Base-by-base conservation (phyloP, 2,113 vertebrate genomes). In the Cyrtonyx montezumae region DNA sequence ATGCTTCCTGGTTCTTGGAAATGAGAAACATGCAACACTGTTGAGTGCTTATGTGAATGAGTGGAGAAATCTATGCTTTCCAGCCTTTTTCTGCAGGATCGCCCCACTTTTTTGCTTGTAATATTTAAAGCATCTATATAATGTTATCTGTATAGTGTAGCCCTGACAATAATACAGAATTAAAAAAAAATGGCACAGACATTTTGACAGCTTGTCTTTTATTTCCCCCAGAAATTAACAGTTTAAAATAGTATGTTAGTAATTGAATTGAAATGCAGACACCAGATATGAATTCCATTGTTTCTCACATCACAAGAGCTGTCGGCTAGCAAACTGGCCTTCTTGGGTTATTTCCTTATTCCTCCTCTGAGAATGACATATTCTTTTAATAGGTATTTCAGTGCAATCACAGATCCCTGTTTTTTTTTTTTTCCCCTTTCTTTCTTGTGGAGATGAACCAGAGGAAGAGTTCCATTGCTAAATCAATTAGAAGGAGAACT, bases 401-500 rank as follows among this genome's bases (percentile, higher is more conserved):
- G 13, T 82, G n/a, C n/a, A 88, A 62, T 79, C 37, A 45, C 22
- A 82, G 48, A 75, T 37, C 37, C 6, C 23, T 45, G 4, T 25
- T 16, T 13, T 37, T 4, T 1, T 2, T 46, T 80, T 5, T 25
- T 51, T 13, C 9, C 6, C 23, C 40, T 4, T 28, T 17, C 21
- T 40, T 4, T 1, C 3, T 46, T 83, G 8, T 91, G 80, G 77
- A 93, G 25, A 62, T 75, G 55, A 95, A 92, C 69, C 43, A 91
- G 63, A 84, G 42, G 53, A 80, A 90, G 42, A 90, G 48, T 81
- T 84, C 40, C 26, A 87, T 83, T 78, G 63, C 48, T 80, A 95
- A 97, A 93, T 95, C 81, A 87, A 90, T 91, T 59, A 70, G 77
- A 95, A 96, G 91, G 75, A 95, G 95, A 96, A 79, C 58, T 81